These are phyloP conservation scores for Peromyscus nudipes DNA, from an alignment of 2,797 vertebrate genomes.

Conservation along the genomic window DNA sequence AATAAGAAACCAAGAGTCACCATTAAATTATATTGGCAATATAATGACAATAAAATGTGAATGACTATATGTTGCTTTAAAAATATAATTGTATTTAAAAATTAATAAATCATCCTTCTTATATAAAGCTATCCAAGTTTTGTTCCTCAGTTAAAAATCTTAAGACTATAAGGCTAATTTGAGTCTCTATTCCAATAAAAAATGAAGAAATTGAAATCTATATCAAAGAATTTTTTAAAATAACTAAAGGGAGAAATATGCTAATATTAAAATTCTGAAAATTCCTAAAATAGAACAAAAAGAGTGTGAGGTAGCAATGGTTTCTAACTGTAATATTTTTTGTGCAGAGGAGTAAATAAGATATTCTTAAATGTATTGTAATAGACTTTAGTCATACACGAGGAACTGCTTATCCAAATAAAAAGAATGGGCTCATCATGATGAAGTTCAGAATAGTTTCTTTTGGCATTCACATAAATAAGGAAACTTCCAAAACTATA, in stretches of 20 bases:
- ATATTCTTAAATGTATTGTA: constrained; percentile 38
- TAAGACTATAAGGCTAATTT: constrained; percentile 48
- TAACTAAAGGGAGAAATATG: neutral
- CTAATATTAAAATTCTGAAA: constrained; percentile 38
- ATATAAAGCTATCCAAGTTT: constrained; percentile 47
- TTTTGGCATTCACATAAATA: constrained; percentile 43
- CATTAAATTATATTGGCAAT: neutral
- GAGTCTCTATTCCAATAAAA: constrained; percentile 42
- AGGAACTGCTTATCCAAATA: constrained; percentile 29
- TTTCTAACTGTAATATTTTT: constrained; percentile 35
- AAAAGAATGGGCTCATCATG: neutral
- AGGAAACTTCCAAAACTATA: neutral
- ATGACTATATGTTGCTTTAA: constrained; percentile 10
- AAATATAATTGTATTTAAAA: constrained; percentile 57
- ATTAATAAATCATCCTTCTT: constrained; percentile 49
- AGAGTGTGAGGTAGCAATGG: constrained; percentile 3
- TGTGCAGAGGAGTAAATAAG: constrained; percentile 21
- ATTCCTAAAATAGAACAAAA: constrained; percentile 38
- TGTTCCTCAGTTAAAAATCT: constrained; percentile 45
- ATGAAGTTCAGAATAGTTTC: constrained; percentile 41
- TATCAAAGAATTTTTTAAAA: constrained; percentile 47
- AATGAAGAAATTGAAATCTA: constrained; percentile 48
- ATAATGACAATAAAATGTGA: constrained; percentile 39
- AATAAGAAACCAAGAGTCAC: constrained; percentile 40
- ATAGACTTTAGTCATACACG: constrained; percentile 37